Base-by-base conservation (phyloP, 2,797 vertebrate genomes). In the Hirundo rustica region DNA sequence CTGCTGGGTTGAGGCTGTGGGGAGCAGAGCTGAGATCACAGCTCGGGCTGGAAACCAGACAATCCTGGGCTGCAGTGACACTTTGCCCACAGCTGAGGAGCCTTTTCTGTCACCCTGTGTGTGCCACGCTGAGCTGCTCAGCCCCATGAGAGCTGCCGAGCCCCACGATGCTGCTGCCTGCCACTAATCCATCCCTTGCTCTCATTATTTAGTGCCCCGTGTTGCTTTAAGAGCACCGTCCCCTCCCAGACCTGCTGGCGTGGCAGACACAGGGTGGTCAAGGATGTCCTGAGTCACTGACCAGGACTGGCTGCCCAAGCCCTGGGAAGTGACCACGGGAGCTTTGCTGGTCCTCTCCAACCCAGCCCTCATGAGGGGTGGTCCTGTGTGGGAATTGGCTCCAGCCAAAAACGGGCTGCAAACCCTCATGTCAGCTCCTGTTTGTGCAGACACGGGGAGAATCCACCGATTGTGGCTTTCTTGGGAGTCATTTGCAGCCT, bases 401-500 rank as follows among this genome's bases (percentile, higher is more conserved):
- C 66, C 89, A 84, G 88, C 89, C 89, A 36, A 76, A 92, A 81
- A 0, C 0, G 5, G 53, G 85, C 40, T 64, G 60, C 68, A 82
- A 45, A 42, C 0, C 88, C 55, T 82, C 87, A 64, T 1, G 6
- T 30, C 94, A 92, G 91, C 94, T 95, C 91, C 88, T 96, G 87
- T 95, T 96, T 97, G 93, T 92, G 38, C 78, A 95, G 95, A 93
- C 92, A 79, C 58, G 42, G 21, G 91, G 66, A 88, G 88, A 95
- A 93, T 93, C 96, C 94, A 89, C 93, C 26, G 93, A 47, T 74
- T 96, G 96, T 95, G 95, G 95, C 92, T 96, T 96, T 58, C 86
- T 68, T 38, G 94, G 83, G 92, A 93, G 66, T 92, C 67, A 2
- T 96, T 94, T 85, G 66, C 90, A 94, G 78, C 6, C 83, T 51